Evolutionary conservation across 2,113 vertebrate genomes (phyloP).

Genomic region (Stomatorhinus ivindoensis): DNA sequence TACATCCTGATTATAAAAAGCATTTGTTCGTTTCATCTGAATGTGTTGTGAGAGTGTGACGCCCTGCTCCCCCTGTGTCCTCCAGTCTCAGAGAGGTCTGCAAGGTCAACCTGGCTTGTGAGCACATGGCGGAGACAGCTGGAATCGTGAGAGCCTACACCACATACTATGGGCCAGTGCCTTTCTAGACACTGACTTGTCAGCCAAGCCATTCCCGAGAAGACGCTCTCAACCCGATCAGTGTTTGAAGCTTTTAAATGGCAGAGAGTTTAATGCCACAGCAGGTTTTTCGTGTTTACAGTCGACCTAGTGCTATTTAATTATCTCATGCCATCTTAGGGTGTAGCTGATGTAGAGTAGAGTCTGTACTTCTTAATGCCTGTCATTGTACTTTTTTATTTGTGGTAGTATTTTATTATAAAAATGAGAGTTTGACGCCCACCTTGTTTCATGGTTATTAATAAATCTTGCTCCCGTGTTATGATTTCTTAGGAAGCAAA

Average conservation of each 20-base stretch:
- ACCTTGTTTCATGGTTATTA: not conserved
- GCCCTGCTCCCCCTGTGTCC: not conserved
- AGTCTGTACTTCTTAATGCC: not conserved
- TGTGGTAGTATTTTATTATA: not conserved
- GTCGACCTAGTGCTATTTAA: not conserved
- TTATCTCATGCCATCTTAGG: not conserved
- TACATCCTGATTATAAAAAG: not conserved
- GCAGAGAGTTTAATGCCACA: not conserved
- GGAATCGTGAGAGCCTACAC: constrained; percentile 65
- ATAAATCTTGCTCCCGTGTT: not conserved
- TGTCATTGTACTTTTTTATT: not conserved
- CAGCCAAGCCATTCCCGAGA: not conserved
- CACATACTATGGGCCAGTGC: constrained; percentile 62
- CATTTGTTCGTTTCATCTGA: not conserved
- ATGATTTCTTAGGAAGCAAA: not conserved
- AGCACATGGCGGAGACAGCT: constrained; percentile 58
- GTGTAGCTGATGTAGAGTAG: not conserved
- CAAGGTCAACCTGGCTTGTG: constrained; percentile 61
- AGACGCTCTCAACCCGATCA: not conserved
- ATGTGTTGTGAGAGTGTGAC: not conserved
- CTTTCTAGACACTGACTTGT: constrained; percentile 37
- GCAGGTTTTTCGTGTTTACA: not conserved
- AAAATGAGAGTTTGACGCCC: not conserved
- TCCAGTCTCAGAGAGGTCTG: constrained; percentile 63
- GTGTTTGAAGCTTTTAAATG: not conserved